Percentiles rank a stretch among this genome's conserved stretches.
phyloP scores from a whole-genome alignment of 2,888 invertebrate species.

The Autographa pulchrina region DNA sequence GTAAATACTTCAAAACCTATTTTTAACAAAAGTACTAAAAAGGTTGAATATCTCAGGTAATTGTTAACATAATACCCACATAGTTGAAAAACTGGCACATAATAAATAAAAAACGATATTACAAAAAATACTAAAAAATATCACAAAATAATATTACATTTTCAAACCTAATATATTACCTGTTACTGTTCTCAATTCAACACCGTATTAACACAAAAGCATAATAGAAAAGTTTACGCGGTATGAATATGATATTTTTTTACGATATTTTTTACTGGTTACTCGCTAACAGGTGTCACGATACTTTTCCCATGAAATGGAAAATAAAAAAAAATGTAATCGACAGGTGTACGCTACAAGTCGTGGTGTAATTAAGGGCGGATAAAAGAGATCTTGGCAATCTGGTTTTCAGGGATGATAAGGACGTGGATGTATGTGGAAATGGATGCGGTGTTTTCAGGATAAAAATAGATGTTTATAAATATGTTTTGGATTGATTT shows the following conservation, averaged over 20 bases:
- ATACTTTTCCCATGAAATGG: constrained; percentile 76
- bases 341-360: constrained; percentile 76
- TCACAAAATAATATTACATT: not conserved
- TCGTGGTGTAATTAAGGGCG: constrained; percentile 76
- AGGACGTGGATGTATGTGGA: constrained; percentile 25
- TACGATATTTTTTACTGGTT: constrained; percentile 11
- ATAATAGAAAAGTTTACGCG: constrained; percentile 32
- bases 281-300: constrained; percentile 70
- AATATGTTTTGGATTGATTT: not conserved
- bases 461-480: not conserved
- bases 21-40: too few species aligned
- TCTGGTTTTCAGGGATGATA: constrained; percentile 75
- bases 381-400: constrained; percentile 73
- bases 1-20: too few species aligned
- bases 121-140: not conserved
- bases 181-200: not conserved
- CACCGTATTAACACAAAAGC: constrained; percentile 38
- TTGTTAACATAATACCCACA: too few species aligned
- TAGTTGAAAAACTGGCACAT: not conserved
- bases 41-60: too few species aligned
- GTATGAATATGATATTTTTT: constrained; percentile 41
- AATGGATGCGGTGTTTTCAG: constrained; percentile 30
- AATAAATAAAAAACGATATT: not conserved
- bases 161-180: not conserved
- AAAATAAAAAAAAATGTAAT: constrained; percentile 68